These are phyloP conservation scores for Spea hammondii DNA, from an alignment of 2,797 vertebrate genomes.

Conservation along the genomic window DNA sequence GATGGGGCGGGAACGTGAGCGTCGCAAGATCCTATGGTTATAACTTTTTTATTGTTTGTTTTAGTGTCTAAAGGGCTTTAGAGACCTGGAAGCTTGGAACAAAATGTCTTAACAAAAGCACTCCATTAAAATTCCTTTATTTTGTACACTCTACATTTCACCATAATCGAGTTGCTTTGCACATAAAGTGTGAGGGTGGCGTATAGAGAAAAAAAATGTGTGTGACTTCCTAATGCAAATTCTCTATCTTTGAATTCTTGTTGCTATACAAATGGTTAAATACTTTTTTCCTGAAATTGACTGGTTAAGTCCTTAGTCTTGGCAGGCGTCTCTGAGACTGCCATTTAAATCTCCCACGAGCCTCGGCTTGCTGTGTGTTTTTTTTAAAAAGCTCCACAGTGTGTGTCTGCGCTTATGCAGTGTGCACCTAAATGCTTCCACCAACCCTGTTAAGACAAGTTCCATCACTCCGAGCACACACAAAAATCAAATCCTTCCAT, in stretches of 20 bases:
- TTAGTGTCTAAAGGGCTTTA: too few relatives aligned
- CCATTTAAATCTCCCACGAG: slow-evolving; percentile 52
- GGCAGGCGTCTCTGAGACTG: slow-evolving; percentile 44
- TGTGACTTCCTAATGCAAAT: too few relatives aligned
- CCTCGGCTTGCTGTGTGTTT: slow-evolving; percentile 44
- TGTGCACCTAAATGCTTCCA: slow-evolving; percentile 46
- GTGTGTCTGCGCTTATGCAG: slow-evolving; percentile 39
- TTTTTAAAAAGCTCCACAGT: slow-evolving; percentile 22
- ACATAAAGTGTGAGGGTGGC: too few relatives aligned
- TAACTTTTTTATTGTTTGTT: too few relatives aligned
- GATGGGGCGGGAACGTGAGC: too few relatives aligned
- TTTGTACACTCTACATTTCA: too few relatives aligned
- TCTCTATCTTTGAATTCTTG: not conserved
- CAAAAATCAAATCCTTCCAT: slow-evolving; percentile 38
- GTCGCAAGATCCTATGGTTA: too few relatives aligned
- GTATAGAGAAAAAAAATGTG: too few relatives aligned
- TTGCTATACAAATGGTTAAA: slow-evolving; percentile 22
- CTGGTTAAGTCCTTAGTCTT: slow-evolving; percentile 38
- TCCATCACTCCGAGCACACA: slow-evolving; percentile 36
- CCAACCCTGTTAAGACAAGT: slow-evolving; percentile 49
- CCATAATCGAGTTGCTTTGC: too few relatives aligned
- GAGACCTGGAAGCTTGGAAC: too few relatives aligned
- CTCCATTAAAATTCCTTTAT: too few relatives aligned
- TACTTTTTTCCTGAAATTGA: slow-evolving; percentile 17
- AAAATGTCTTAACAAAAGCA: too few relatives aligned